A percentile compares a stretch with the other conserved stretches of the same genome.
These are phyloP conservation scores for Anhinga anhinga DNA, from an alignment of 2,113 vertebrate genomes.

Conservation along the genomic window DNA sequence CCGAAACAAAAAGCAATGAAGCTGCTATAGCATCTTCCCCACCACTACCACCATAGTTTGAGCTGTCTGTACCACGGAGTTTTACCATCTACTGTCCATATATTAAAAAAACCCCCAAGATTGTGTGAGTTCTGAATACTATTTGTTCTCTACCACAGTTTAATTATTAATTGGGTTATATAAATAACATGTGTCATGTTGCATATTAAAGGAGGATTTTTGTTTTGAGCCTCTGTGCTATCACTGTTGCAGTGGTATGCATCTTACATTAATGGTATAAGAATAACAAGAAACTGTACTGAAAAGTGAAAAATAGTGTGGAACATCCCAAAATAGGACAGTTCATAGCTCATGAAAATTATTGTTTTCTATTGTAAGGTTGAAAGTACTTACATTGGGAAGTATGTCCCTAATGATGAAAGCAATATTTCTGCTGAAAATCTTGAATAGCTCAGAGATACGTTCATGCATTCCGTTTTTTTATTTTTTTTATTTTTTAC, in stretches of 20 bases:
- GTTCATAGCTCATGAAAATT: not conserved
- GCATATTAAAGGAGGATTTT: not conserved
- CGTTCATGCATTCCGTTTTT: rapidly evolving
- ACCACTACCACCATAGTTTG: not conserved
- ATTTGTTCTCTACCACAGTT: not conserved
- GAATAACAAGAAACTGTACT: not conserved
- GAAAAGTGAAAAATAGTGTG: not conserved
- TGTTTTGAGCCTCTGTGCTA: not conserved
- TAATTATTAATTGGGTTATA: not conserved
- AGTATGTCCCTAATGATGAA: not conserved
- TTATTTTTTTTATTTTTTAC: not conserved
- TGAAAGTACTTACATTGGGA: not conserved
- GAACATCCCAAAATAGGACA: not conserved
- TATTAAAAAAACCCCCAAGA: not conserved
- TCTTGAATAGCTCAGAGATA: not conserved
- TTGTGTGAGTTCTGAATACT: not conserved
- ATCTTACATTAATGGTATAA: not conserved
- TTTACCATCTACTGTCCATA: not conserved
- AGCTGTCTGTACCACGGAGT: not conserved
- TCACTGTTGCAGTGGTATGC: not conserved
- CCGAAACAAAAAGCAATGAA: not conserved
- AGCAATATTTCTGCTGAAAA: not conserved
- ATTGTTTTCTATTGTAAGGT: not conserved
- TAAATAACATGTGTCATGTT: not conserved
- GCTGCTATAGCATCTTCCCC: not conserved